phyloP scores from a whole-genome alignment of 2,888 invertebrate species.

The Harpalus rubripes region DNA sequence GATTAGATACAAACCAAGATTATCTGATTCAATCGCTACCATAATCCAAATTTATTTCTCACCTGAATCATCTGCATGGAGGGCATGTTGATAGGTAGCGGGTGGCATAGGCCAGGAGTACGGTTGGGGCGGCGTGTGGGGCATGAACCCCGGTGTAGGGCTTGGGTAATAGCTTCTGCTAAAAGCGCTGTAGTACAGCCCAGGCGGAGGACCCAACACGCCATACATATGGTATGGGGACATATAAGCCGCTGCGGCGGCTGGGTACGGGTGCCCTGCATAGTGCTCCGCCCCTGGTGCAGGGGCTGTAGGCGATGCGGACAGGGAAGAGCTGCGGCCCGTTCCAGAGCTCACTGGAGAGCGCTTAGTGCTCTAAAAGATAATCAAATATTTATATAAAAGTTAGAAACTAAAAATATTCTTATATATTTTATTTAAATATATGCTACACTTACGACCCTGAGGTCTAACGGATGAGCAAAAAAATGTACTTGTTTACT shows the following conservation, averaged over 20 bases:
- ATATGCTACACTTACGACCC: too few relatives aligned
- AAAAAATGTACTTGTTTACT: too few relatives aligned
- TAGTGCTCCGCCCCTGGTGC: slow-evolving; percentile 68
- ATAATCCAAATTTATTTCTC: not conserved
- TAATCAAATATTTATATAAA: slow-evolving; percentile 1
- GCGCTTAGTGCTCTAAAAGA: slow-evolving; percentile 39
- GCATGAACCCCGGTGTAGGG: slow-evolving; percentile 72
- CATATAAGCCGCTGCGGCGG: slow-evolving; percentile 63
- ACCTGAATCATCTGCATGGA: slow-evolving; percentile 82
- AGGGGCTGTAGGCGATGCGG: slow-evolving; percentile 47
- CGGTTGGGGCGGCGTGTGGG: slow-evolving; percentile 73
- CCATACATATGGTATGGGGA: slow-evolving; percentile 69
- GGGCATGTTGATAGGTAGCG: slow-evolving; percentile 74
- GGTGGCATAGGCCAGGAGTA: slow-evolving; percentile 78
- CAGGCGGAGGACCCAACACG: slow-evolving; percentile 77
- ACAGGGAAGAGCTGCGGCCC: slow-evolving; percentile 69
- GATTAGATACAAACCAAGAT: not conserved
- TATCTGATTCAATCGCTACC: not conserved
- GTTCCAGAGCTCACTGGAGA: slow-evolving; percentile 55
- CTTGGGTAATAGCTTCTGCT: slow-evolving; percentile 69
- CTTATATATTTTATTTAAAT: too few relatives aligned
- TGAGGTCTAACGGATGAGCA: too few relatives aligned
- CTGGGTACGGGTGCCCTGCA: slow-evolving; percentile 68
- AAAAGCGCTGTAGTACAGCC: slow-evolving; percentile 73
- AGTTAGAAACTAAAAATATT: too few relatives aligned